phyloP scores from a whole-genome alignment of 2,113 vertebrate genomes.

The Arenaria interpres region DNA sequence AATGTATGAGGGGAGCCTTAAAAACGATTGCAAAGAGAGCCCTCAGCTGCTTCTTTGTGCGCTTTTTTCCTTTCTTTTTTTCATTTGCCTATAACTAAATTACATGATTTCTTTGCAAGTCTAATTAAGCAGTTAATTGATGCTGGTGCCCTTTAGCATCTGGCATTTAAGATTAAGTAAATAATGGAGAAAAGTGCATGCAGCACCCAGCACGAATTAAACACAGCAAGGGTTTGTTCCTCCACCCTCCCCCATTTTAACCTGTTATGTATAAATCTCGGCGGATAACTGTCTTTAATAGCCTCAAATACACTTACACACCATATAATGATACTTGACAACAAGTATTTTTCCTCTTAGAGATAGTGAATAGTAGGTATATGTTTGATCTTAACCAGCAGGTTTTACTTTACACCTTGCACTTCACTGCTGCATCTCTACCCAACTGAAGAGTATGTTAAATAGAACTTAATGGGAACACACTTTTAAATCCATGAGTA shows the following conservation, averaged over 20 bases:
- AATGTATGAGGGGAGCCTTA: not conserved
- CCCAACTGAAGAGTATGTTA: not conserved
- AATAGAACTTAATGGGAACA: not conserved
- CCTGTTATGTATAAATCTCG: not conserved
- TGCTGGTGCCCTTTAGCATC: conserved; percentile 63
- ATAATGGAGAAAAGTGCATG: conserved; percentile 27
- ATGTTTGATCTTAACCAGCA: not conserved
- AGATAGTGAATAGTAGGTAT: not conserved
- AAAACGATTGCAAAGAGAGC: conserved; percentile 17
- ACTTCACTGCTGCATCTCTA: not conserved
- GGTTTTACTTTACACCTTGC: not conserved
- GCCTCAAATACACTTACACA: not conserved
- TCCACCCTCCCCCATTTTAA: not conserved
- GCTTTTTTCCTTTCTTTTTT: rapidly evolving
- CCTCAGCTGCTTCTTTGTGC: not conserved
- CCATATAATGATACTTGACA: not conserved
- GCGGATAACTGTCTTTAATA: conserved; percentile 16
- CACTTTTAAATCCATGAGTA: not conserved
- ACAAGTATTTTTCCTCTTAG: not conserved
- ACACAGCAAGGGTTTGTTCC: not conserved
- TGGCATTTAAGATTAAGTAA: conserved; percentile 69
- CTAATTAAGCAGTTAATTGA: conserved; percentile 72
- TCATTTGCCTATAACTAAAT: conserved; percentile 47
- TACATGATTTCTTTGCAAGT: conserved; percentile 60
- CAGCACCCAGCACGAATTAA: conserved; percentile 50